phyloP scores from a whole-genome alignment of 2,797 vertebrate genomes.

The Bradypus variegatus region DNA sequence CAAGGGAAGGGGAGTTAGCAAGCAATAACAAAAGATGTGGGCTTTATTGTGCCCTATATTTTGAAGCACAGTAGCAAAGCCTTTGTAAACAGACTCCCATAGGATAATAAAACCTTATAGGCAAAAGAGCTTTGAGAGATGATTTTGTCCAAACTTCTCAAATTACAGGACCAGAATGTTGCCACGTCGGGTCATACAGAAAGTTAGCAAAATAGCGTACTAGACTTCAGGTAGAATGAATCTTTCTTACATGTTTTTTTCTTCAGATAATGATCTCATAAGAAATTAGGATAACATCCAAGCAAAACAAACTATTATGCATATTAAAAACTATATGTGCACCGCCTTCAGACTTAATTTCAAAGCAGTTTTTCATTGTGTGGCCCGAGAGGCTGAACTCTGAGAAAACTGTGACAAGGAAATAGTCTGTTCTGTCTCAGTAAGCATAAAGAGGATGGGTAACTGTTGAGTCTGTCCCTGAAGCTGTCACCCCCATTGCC shows the following conservation, averaged over 20 bases:
- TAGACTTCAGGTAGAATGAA: not conserved
- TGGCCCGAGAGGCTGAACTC: not conserved
- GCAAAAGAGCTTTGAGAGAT: constrained; percentile 1
- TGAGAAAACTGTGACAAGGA: not conserved
- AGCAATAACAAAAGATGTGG: constrained; percentile 15
- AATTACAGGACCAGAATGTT: not conserved
- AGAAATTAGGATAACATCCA: not conserved
- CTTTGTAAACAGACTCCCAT: constrained; percentile 25
- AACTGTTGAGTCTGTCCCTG: not conserved
- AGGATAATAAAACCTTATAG: constrained; percentile 1
- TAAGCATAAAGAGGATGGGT: rapidly evolving
- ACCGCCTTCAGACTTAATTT: not conserved
- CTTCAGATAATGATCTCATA: not conserved
- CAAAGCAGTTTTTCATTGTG: not conserved
- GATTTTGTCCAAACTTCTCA: not conserved
- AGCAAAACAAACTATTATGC: not conserved
- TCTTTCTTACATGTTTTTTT: not conserved
- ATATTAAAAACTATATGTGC: not conserved
- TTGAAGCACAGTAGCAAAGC: constrained; percentile 20
- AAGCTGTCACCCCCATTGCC: not conserved
- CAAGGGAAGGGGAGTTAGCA: constrained; percentile 29
- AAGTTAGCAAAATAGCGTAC: not conserved
- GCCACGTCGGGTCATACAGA: not conserved
- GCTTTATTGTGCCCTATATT: constrained; percentile 24
- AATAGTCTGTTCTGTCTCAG: not conserved